Evolutionary conservation across 2,888 invertebrate species (phyloP), one percentile per base, ranked within the genome.

Genomic region (Troglohyphantes excavatus): DNA sequence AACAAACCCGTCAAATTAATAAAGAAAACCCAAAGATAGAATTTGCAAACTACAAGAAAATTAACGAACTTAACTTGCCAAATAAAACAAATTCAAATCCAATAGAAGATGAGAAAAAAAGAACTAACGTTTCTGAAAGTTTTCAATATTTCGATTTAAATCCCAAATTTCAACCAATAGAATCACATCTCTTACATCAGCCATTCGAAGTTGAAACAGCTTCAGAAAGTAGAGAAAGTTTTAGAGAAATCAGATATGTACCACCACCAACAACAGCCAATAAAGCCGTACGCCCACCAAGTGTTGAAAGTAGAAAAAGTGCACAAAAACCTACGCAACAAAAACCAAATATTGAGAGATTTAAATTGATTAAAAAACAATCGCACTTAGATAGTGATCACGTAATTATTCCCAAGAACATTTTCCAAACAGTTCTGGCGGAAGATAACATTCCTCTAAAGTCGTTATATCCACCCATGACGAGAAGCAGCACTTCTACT

Each of bases 161-260:
- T 23, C 72, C 43, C 11, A 21, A 26, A 27, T 23, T 72, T n/a
- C 26, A 23, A 17, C 17, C 46, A 23, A 46, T 46, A 33, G 39
- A 72, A 21, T 46, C 72, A 26, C 46, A 46, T 23, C 26, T 23
- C 2, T 72, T n/a, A 26, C 39, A 26, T 26, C 5, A 65, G 2
- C 21, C 65, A 26, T 27, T 65, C 11, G 65, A 65, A 61, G 61
- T 33, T 61, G 61, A 46, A 17, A 76, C n/a, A 6, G 70, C 82
- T 23, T 61, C 19, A 5, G 59, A 61, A 72, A 82, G 72, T 21
- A 29, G 53, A 53, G 68, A 53, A 13, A 53, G 26, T 53, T 26
- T 68, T 9, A 23, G 59, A 61, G 61, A 33, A 82, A 33, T 61
- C 7, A 70, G 39, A 59, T 33, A 68, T 27, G n/a, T 5, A 17